These are phyloP conservation scores for Lucilia sericata DNA, from an alignment of 1,140 invertebrate species.

Conservation along the genomic window DNA sequence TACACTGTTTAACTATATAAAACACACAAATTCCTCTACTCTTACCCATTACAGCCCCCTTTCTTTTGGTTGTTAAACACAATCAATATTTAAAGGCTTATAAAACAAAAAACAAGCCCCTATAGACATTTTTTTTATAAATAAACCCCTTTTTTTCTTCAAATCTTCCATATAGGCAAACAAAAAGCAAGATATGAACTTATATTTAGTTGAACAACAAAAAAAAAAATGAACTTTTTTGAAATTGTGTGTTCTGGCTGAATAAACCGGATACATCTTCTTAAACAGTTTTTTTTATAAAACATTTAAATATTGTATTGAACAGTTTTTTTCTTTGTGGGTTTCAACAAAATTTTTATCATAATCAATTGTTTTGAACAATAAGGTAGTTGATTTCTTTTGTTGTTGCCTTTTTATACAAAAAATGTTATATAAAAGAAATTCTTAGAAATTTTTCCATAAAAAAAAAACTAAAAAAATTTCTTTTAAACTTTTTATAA, in stretches of 20 bases:
- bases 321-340: background rate
- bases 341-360: too few species aligned
- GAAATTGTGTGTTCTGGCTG: conserved; percentile 17
- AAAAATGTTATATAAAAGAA: background rate
- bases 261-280: conserved; percentile 45
- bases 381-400: background rate
- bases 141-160: background rate
- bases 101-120: conserved; percentile 29
- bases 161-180: background rate
- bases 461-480: background rate
- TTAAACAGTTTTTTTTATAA: background rate
- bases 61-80: background rate
- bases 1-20: too few species aligned
- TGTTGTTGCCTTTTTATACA: background rate
- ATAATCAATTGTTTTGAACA: conserved; percentile 34
- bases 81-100: background rate
- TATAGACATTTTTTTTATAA: background rate
- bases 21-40: background rate
- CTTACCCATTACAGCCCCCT: background rate
- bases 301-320: background rate
- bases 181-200: background rate
- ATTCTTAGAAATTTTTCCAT: background rate
- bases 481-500: too few species aligned
- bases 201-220: background rate
- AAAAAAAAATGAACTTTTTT: background rate